A percentile compares a stretch with the other conserved stretches of the same genome.
These are phyloP conservation scores for Butorides virescens DNA, from an alignment of 2,113 vertebrate genomes.

Conservation along the genomic window DNA sequence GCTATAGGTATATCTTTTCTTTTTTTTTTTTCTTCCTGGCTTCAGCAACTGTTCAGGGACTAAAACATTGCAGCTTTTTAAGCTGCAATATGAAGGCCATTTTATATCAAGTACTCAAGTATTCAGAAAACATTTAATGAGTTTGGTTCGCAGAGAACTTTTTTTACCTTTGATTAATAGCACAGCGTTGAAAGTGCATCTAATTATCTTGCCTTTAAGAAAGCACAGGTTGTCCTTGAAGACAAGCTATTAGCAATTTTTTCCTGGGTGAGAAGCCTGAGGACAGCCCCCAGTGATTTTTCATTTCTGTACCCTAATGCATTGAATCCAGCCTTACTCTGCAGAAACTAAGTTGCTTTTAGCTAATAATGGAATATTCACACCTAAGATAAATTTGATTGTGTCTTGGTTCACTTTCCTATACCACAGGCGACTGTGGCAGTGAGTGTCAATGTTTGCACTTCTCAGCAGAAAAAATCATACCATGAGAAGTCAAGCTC, in stretches of 20 bases:
- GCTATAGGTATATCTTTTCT: background rate
- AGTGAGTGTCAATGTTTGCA: background rate
- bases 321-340: background rate
- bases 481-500: background rate
- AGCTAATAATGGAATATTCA: background rate
- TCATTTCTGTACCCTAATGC: background rate
- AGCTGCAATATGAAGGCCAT: background rate
- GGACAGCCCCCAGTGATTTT: background rate
- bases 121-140: background rate
- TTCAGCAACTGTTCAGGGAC: background rate
- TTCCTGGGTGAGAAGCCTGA: background rate
- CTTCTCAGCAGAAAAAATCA: background rate
- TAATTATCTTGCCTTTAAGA: background rate
- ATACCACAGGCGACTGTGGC: background rate
- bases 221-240: background rate
- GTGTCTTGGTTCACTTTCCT: background rate
- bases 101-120: background rate
- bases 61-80: background rate
- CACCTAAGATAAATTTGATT: background rate
- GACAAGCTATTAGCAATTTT: background rate
- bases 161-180: constrained; percentile 4
- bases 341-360: background rate
- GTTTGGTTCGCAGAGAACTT: background rate
- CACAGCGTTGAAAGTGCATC: background rate
- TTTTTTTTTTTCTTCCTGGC: background rate